Conservation (phyloP, 1,140 invertebrate genomes). For the Macrobrachium rosenbergii region DNA sequence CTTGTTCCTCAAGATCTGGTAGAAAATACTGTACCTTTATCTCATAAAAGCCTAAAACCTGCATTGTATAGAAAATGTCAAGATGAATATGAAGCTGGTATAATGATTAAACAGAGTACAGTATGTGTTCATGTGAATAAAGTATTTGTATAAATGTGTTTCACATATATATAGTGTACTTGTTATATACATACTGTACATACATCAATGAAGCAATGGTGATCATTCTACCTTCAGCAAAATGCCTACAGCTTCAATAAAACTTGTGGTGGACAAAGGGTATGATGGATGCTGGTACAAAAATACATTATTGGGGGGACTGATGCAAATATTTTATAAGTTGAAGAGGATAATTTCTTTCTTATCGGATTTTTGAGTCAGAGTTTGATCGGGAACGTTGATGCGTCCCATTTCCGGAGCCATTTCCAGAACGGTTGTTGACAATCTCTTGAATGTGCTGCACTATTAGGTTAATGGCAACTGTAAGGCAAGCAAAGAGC, state of each 20-base stretch:
- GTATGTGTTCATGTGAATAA: too few relatives aligned
- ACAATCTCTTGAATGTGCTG: conserved; percentile 67
- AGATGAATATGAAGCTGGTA: too few relatives aligned
- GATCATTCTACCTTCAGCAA: neutral
- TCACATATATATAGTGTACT: neutral
- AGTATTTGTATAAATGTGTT: neutral
- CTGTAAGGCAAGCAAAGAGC: conserved; percentile 62
- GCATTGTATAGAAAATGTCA: too few relatives aligned
- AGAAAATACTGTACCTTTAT: too few relatives aligned
- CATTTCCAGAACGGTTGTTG: conserved; percentile 57
- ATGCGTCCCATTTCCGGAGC: conserved; percentile 42
- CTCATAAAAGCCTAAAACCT: too few relatives aligned
- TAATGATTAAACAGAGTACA: too few relatives aligned
- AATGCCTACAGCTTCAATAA: neutral
- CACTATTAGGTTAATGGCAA: conserved; percentile 67
- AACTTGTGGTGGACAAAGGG: conserved; percentile 49
- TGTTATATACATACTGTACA: conserved; percentile 7
- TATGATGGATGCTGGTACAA: conserved; percentile 7
- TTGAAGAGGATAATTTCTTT: neutral
- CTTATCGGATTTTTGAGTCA: conserved; percentile 59
- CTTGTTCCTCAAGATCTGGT: too few relatives aligned
- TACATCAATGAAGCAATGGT: neutral
- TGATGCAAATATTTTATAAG: conserved; percentile 5
- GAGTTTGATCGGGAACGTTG: conserved; percentile 60
- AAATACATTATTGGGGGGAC: conserved; percentile 23